Evolutionary conservation across 2,797 vertebrate genomes (phyloP), one percentile per base, ranked within the genome.

Genomic region (Sebastes iracundus): DNA sequence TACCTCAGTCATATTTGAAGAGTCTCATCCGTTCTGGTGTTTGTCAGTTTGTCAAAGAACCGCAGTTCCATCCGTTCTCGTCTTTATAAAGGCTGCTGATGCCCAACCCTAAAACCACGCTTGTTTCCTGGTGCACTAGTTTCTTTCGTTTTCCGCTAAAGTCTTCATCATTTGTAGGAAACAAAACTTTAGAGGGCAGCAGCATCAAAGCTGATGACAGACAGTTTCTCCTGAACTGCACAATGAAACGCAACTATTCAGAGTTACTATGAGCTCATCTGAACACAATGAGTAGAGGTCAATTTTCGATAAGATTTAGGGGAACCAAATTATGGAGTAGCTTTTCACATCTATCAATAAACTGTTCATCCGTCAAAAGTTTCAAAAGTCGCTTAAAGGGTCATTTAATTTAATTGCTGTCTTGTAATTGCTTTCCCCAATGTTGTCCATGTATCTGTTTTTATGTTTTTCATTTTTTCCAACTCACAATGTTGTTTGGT

Each of bases 1-100:
- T 86, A 92, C 89, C 89, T 87, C 12, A 7, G 6, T 28, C 13
- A 72, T 68, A n/a, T 14, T 8, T 2, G 2, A 16, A 2, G 5
- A 16, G 2, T n/a, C 25, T 7, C 56, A 27, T 25, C 72, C 7
- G 30, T 1, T 22, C 5, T 3, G 7, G 4, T 14, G 2, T 1
- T 8, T 2, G 1, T 3, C 18, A 23, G 7, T 16, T 58, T 4
- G 9, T 13, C 4, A 20, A 0, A 11, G 0, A 25, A 2, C 12
- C 0, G 18, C 20, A 5, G 14, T 1, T 2, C 0, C 1, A 1
- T 3, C 23, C 0, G 6, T 3, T 7, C 11, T 5, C 7, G 20
- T 2, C 0, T 23, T 64, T 86, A 89, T 84, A 85, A 53, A 53
- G 30, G 13, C 46, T 9, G 23, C 4, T 2, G 46, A 3, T 20